Conservation (phyloP, 2,888 invertebrate genomes). For the Linnaemya tessellans region DNA sequence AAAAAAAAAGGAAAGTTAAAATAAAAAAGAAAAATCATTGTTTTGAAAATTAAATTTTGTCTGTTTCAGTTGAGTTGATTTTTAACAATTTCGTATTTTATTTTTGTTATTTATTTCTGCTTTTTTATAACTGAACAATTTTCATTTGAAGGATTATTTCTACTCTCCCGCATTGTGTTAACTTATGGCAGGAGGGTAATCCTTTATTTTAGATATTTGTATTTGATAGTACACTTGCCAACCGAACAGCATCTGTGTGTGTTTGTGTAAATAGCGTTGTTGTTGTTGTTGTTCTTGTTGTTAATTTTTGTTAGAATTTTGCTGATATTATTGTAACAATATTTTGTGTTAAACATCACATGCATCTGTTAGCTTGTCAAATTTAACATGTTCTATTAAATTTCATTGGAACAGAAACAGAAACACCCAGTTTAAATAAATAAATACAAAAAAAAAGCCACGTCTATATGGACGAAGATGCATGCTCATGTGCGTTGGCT, state of each 20-base stretch:
- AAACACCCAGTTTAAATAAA: slow-evolving; percentile 55
- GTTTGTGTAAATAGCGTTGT: neutral
- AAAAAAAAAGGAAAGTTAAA: slow-evolving; percentile 35
- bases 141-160: slow-evolving; percentile 68
- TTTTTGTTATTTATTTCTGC: slow-evolving; percentile 36
- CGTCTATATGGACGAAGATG: neutral
- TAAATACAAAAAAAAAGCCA: neutral
- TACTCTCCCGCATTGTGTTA: slow-evolving; percentile 59
- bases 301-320: slow-evolving; percentile 64
- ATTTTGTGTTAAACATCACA: slow-evolving; percentile 72
- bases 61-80: slow-evolving; percentile 72
- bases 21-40: slow-evolving; percentile 62
- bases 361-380: slow-evolving; percentile 74
- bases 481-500: neutral
- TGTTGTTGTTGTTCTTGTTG: slow-evolving; percentile 29
- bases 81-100: slow-evolving; percentile 64
- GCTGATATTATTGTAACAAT: slow-evolving; percentile 71
- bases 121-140: slow-evolving; percentile 50
- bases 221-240: slow-evolving; percentile 11
- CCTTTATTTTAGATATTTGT: slow-evolving; percentile 64
- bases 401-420: slow-evolving; percentile 70
- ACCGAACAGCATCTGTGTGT: slow-evolving; percentile 32
- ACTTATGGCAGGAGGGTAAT: slow-evolving; percentile 64
- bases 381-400: slow-evolving; percentile 74
- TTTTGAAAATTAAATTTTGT: slow-evolving; percentile 72